Evolutionary conservation across 2,113 vertebrate species (phyloP).

Genomic region (Sterrhoptilus dennistouni): DNA sequence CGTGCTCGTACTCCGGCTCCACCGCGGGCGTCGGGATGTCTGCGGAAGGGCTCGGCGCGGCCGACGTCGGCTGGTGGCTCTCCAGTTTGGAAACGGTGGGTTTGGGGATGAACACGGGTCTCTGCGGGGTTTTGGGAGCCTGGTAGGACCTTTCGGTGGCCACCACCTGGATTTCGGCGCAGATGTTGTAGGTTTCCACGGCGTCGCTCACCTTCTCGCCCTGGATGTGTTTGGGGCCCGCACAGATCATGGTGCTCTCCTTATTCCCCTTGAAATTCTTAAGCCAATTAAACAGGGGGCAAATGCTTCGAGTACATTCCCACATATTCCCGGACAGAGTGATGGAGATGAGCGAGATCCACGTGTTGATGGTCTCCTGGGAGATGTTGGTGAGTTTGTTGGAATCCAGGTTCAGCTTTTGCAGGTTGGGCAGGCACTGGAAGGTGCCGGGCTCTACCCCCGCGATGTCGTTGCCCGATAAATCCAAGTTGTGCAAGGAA

Average conservation of each 20-base stretch:
- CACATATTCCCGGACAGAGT: constrained; percentile 94
- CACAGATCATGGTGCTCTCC: constrained; percentile 92
- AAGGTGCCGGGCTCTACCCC: constrained; percentile 88
- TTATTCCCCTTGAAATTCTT: constrained; percentile 95
- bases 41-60: constrained; percentile 69
- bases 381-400: constrained; percentile 96
- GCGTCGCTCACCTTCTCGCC: constrained; percentile 94
- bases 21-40: constrained; percentile 77
- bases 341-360: constrained; percentile 95
- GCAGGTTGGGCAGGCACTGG: constrained; percentile 93
- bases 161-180: constrained; percentile 80
- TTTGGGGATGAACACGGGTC: constrained; percentile 75
- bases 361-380: constrained; percentile 88
- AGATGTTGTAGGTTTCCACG: constrained; percentile 89
- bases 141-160: constrained; percentile 78
- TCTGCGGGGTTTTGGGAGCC: constrained; percentile 76
- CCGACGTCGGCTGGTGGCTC: constrained; percentile 63
- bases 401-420: constrained; percentile 95
- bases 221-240: constrained; percentile 91
- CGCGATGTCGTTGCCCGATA: constrained; percentile 93
- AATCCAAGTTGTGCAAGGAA: constrained; percentile 95
- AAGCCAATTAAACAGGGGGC: constrained; percentile 91
- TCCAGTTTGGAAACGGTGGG: constrained; percentile 81
- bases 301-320: constrained; percentile 93
- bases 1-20: constrained; percentile 89